Evolutionary conservation across 2,888 invertebrate species (phyloP).

Genomic region (Argynnis bischoffii): DNA sequence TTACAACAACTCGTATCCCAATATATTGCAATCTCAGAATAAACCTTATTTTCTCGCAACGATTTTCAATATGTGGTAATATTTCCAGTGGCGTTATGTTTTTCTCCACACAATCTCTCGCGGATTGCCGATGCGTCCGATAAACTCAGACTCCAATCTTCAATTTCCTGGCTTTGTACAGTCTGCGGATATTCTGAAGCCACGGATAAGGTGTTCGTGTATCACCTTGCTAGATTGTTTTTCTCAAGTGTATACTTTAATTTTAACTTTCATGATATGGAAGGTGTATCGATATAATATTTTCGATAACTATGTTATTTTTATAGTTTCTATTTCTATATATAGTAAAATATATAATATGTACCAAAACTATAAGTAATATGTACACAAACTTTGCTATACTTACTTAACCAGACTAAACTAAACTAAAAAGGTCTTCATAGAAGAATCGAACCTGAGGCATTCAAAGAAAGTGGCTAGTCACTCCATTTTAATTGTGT

Average conservation of each 20-base stretch:
- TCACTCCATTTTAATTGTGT: no score
- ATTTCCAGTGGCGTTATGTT: slow-evolving; percentile 39
- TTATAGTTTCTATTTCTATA: no score
- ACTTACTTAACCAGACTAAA: no score
- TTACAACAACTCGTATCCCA: background rate
- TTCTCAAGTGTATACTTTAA: background rate
- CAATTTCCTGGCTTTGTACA: slow-evolving; percentile 45
- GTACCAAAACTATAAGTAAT: no score
- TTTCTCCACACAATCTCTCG: slow-evolving; percentile 43
- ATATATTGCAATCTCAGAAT: slow-evolving; percentile 21
- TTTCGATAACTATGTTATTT: no score
- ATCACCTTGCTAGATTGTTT: background rate
- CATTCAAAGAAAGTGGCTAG: no score
- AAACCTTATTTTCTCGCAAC: slow-evolving; percentile 14
- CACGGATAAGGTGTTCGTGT: background rate
- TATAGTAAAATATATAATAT: no score
- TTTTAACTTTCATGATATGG: background rate
- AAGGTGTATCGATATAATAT: no score
- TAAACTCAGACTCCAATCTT: slow-evolving; percentile 45
- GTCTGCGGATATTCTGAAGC: slow-evolving; percentile 20
- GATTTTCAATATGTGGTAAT: slow-evolving; percentile 39
- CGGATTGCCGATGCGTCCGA: slow-evolving; percentile 42
- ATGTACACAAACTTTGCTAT: no score
- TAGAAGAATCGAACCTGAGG: no score
- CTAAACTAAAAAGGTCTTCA: no score